Evolutionary conservation across 2,888 invertebrate species (phyloP), one percentile per base, ranked within the genome.

Genomic region (Tetropium fuscum): DNA sequence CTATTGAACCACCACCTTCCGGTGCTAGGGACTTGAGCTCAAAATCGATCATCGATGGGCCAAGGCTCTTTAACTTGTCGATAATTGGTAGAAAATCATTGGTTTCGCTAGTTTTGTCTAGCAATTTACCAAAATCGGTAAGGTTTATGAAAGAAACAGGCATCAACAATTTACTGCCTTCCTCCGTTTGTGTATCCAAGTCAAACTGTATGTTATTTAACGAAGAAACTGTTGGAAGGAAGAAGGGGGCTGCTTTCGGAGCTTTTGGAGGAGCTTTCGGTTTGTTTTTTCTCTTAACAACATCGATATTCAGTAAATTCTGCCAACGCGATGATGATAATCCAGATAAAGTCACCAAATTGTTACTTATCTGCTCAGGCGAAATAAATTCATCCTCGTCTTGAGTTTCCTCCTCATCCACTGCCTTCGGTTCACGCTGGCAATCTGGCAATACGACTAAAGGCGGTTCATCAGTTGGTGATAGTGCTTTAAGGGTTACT

Each of bases 191-290:
- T 6, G 54, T 38, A 19, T 83, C 81, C 1, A 92, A 78, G 77
- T 93, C 93, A 79, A 98, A 98, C 77, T 91, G 89, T 3, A 94
- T 82, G 70, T 93, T 89, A 70, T 93, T 89, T 11, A 96, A 83
- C 1, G 93, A 91, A 0, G 94, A 88, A 54, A 97, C 86, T 0
- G 97, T 97, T 0, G 98, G 97, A 47, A 98, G 83, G 79, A 99
- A 98, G 84, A 99, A 99, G 0, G 98, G 98, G 0, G 97, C 98
- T 0, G 91, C 88, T 81, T 94, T 94, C 0, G 94, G 91, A 1
- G 87, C 87, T 74, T 94, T 94, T 0, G 92, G 87, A 0, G 93
- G 88, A 45, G 90, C 90, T 80, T 90, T 94, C 0, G 98, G 97
- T 77, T 94, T 97, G 80, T 98, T 98, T 63, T 93, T 85, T 71